A percentile compares a stretch with the other conserved stretches of the same genome.
Evolutionary conservation across 1,140 invertebrate genomes (phyloP).

Genomic region (Ceratoteleas bidentatus): DNA sequence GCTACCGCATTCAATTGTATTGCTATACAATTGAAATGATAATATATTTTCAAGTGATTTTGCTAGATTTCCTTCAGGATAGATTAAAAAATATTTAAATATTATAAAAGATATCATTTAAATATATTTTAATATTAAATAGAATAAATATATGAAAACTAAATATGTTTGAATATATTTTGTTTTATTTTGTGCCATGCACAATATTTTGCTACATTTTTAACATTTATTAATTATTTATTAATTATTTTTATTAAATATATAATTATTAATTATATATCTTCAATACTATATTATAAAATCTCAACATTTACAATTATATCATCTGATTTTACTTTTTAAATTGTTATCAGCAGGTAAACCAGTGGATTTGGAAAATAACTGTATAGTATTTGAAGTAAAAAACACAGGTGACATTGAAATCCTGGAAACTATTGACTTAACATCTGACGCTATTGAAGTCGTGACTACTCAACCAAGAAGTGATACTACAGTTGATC

Average conservation of each 20-base stretch:
- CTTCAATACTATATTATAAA: slow-evolving; percentile 13
- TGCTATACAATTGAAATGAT: too few species aligned
- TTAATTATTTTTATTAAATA: slow-evolving; percentile 9
- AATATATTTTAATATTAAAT: background rate
- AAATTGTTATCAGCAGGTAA: slow-evolving; percentile 31
- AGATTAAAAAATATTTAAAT: too few species aligned
- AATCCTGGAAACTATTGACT: slow-evolving; percentile 80
- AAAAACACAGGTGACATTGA: slow-evolving; percentile 60
- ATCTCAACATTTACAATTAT: too few species aligned
- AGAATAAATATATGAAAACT: background rate
- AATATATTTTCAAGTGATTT: slow-evolving; percentile 3
- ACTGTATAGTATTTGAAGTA: slow-evolving; percentile 66
- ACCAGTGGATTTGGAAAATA: slow-evolving; percentile 28
- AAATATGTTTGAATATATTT: background rate
- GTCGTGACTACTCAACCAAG: slow-evolving; percentile 55
- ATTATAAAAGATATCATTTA: too few species aligned
- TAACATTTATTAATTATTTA: slow-evolving; percentile 5
- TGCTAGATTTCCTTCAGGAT: too few species aligned
- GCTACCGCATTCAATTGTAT: too few species aligned
- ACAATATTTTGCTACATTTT: slow-evolving; percentile 2
- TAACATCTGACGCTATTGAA: slow-evolving; percentile 65
- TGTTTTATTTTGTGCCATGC: background rate
- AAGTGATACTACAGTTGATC: slow-evolving; percentile 80
- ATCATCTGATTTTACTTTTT: slow-evolving; percentile 17
- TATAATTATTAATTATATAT: too few species aligned